phyloP scores from a whole-genome alignment of 2,113 vertebrate species.

The Megaceryle maxima region DNA sequence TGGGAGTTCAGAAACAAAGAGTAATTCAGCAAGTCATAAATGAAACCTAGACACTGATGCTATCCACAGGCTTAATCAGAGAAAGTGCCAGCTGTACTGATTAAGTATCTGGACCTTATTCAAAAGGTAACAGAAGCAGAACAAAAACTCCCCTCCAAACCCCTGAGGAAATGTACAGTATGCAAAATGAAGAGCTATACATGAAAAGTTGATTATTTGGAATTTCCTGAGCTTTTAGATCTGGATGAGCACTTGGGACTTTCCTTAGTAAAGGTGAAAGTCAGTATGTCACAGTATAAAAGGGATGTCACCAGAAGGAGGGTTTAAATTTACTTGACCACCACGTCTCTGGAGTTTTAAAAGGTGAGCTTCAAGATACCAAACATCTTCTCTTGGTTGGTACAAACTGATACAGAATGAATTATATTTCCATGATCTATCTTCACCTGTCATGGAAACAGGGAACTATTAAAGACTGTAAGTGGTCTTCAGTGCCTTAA shows the following conservation, averaged over 20 bases:
- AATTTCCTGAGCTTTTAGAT: neutral
- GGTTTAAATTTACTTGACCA: neutral
- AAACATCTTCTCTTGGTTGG: neutral
- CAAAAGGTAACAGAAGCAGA: neutral
- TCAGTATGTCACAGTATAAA: neutral
- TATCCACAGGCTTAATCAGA: neutral
- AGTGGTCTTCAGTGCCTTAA: neutral
- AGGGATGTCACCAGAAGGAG: neutral
- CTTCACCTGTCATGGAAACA: neutral
- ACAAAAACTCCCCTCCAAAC: neutral
- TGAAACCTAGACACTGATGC: neutral
- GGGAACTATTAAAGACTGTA: neutral
- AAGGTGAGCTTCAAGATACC: neutral
- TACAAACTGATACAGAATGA: neutral
- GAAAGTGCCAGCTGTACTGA: neutral
- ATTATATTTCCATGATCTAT: neutral
- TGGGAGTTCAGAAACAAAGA: neutral
- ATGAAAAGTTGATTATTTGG: neutral
- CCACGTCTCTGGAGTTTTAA: neutral
- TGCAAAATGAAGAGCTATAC: accelerated
- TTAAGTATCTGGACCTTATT: neutral
- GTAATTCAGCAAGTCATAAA: neutral
- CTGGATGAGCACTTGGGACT: neutral
- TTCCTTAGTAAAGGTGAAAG: neutral
- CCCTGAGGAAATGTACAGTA: accelerated